These are phyloP conservation scores for Pogoniulus pusillus DNA, from an alignment of 2,797 vertebrate species.

Conservation along the genomic window DNA sequence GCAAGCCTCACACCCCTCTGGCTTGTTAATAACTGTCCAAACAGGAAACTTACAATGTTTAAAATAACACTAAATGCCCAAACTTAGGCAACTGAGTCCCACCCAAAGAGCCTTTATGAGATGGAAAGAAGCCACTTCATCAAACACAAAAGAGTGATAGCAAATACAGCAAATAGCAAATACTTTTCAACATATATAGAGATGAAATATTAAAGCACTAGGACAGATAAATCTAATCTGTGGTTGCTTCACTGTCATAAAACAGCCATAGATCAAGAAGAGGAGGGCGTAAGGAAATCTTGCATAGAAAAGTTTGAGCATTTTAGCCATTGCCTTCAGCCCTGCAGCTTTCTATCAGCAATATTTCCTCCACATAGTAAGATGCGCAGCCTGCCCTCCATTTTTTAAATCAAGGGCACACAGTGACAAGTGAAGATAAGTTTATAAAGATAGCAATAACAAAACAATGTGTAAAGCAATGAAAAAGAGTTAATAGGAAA, in stretches of 20 bases:
- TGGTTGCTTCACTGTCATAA: conserved; percentile 47
- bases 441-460: conserved; percentile 32
- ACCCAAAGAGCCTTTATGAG: not conserved
- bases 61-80: not conserved
- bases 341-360: conserved; percentile 26
- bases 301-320: conserved; percentile 17
- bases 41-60: not conserved
- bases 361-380: conserved; percentile 4
- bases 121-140: not conserved
- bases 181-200: conserved; percentile 2
- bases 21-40: not conserved
- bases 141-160: not conserved
- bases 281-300: conserved; percentile 17
- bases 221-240: conserved; percentile 64
- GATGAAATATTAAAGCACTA: conserved; percentile 59
- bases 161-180: conserved; percentile 35
- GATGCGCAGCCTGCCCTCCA: not conserved
- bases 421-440: conserved; percentile 3
- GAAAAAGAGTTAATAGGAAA: conserved; percentile 3
- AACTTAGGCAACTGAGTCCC: not conserved
- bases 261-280: conserved; percentile 53
- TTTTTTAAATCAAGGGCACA: conserved; percentile 43
- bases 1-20: not conserved
- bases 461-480: conserved; percentile 41
- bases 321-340: conserved; percentile 37